Evolutionary conservation across 2,888 invertebrate genomes (phyloP).

Genomic region (Tipula helvola): DNA sequence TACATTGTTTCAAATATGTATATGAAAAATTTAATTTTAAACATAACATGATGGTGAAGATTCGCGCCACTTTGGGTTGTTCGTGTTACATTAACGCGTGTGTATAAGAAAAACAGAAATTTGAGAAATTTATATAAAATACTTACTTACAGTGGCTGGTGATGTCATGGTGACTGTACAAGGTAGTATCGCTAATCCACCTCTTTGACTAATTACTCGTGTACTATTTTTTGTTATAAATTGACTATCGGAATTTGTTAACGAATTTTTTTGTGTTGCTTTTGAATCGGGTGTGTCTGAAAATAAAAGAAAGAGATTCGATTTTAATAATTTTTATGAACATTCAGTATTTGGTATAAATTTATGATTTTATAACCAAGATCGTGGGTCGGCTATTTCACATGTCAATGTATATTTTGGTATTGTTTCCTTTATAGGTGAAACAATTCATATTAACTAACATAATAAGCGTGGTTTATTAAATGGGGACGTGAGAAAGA

Average conservation of each 20-base stretch:
- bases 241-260: conserved; percentile 19
- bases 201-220: conserved; percentile 19
- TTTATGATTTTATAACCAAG: no score
- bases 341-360: no score
- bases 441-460: no score
- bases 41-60: not conserved
- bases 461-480: no score
- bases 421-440: no score
- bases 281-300: conserved; percentile 5
- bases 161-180: conserved; percentile 19
- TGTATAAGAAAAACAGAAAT: conserved; percentile 1
- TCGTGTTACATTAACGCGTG: not conserved
- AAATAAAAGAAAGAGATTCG: not conserved
- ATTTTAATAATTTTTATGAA: no score
- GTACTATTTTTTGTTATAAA: conserved; percentile 20
- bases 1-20: not conserved
- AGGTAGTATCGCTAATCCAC: conserved; percentile 19
- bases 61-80: not conserved
- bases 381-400: no score
- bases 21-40: no score
- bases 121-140: conserved; percentile 16
- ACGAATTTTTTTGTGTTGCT: conserved; percentile 17
- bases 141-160: conserved; percentile 22
- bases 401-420: no score
- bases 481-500: no score